Conservation (phyloP, 2,888 invertebrate genomes). For the Capitulum mitella region DNA sequence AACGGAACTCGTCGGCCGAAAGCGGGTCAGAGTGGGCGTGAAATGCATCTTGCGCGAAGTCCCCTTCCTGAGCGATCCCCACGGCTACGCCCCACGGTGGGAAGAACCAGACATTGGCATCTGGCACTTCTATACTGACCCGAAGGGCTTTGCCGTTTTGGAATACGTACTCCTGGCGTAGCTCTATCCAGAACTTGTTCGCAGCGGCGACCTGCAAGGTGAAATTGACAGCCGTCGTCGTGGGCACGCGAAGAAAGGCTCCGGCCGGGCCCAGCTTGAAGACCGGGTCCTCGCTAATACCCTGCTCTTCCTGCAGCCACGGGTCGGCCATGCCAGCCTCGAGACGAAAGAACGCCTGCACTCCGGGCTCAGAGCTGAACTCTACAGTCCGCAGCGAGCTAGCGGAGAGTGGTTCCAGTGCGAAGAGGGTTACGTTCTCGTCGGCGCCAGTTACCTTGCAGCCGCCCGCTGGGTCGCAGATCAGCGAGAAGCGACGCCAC, state of each 20-base stretch:
- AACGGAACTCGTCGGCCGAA: neutral
- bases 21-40: neutral
- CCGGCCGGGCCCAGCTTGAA: neutral
- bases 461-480: neutral
- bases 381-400: neutral
- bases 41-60: neutral
- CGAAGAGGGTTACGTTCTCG: neutral
- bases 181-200: neutral
- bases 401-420: neutral
- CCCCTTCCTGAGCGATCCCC: neutral
- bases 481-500: neutral
- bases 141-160: neutral
- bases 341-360: neutral
- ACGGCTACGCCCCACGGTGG: neutral
- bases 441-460: neutral
- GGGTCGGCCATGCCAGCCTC: neutral
- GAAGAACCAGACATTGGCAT: neutral
- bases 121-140: neutral
- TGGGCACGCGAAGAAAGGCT: neutral
- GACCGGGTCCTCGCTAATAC: neutral
- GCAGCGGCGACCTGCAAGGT: neutral
- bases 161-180: neutral
- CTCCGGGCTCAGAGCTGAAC: neutral
- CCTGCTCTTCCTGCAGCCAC: neutral
- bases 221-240: neutral